Base-by-base conservation (phyloP, 2,113 vertebrate species). In the Phasianus colchicus region DNA sequence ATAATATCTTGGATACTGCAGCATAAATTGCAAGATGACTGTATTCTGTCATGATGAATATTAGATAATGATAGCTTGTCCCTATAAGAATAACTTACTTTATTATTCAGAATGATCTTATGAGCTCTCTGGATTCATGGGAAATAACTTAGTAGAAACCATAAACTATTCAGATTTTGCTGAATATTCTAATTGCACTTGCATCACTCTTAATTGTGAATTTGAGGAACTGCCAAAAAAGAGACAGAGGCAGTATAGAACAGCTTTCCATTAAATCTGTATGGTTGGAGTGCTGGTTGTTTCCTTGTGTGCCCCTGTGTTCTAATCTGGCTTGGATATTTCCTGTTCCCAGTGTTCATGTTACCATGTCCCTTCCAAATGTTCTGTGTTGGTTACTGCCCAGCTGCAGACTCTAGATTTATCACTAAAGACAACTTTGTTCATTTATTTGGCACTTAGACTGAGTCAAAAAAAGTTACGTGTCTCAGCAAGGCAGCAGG, bases 51-150 rank as follows among this genome's bases (percentile, higher is more conserved):
- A 48, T 86, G 79, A 75, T 66, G 65, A 92, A 69, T 95, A 95
- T 95, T 91, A 92, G 89, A 84, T 95, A 94, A 96, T 94, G 50
- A 89, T 93, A 94, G 81, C 78, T 87, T 94, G 58, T 88, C 65
- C 86, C 69, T 86, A 29, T 82, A 90, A 95, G 88, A 95, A 95
- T 91, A 96, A 89, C 89, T 92, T 92, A 83, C 45, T 92, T 91
- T 86, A 92, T 94, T 93, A 93, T 96, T 94, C 92, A 92, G 70
- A 75, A 50, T 34, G 65, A 83, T 95, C 89, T 96, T 88, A 93
- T 76, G 79, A 95, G 87, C 61, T 93, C 64, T 94, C 83, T 3
- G 5, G 73, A 64, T 82, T 92, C 45, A 52, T 55, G 90, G 77
- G 82, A 92, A 93, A 61, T 67, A 86, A 87, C 47, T 83, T 77